phyloP scores from a whole-genome alignment of 2,113 vertebrate species.

The Eurypyga helias region DNA sequence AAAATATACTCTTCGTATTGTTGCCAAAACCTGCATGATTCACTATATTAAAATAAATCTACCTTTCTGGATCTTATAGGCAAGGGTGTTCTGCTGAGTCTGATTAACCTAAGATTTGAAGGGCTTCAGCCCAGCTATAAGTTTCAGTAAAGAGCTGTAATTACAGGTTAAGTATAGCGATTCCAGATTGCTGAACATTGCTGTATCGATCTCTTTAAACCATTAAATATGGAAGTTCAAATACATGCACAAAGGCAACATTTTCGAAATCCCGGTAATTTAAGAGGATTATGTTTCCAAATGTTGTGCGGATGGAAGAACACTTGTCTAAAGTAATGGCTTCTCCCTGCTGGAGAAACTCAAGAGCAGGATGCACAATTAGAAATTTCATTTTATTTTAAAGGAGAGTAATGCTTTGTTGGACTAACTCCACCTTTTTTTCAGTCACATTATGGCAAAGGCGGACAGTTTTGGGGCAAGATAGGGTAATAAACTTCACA shows the following conservation, averaged over 20 bases:
- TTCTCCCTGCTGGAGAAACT: not conserved
- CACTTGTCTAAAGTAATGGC: not conserved
- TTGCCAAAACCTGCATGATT: constrained; percentile 12
- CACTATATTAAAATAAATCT: constrained; percentile 24
- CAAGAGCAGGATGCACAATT: not conserved
- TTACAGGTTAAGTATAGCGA: constrained; percentile 41
- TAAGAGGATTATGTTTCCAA: not conserved
- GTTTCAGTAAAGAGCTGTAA: constrained; percentile 58
- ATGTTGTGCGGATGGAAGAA: not conserved
- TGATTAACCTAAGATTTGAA: constrained; percentile 63
- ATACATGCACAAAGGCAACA: constrained; percentile 11
- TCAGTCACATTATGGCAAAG: not conserved
- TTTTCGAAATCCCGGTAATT: constrained; percentile 29
- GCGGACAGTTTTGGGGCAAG: not conserved
- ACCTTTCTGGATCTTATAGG: constrained; percentile 30
- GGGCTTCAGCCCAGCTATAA: constrained; percentile 20
- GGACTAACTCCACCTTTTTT: not conserved
- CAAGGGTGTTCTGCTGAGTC: not conserved
- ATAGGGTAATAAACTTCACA: not conserved
- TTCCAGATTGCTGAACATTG: constrained; percentile 17
- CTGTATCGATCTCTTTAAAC: constrained; percentile 38
- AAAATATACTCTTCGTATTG: not conserved
- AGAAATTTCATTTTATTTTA: not conserved
- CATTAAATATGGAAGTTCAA: constrained; percentile 61
- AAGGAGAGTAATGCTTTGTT: not conserved